Percentiles rank a stretch among this genome's conserved stretches.
Evolutionary conservation across 2,113 vertebrate genomes (phyloP).

Genomic region (Aplodontia rufa): DNA sequence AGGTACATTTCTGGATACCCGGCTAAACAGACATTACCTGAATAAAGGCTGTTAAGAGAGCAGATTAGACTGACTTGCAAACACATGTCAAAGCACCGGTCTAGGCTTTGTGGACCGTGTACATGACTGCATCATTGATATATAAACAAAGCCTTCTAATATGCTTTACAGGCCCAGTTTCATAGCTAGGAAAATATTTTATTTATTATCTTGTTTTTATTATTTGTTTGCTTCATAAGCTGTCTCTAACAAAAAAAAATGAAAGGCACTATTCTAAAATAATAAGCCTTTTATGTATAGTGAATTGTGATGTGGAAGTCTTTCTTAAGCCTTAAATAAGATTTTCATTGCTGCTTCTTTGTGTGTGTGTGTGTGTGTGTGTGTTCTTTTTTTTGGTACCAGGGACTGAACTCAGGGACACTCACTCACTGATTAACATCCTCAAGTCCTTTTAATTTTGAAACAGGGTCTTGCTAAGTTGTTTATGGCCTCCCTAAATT

Average conservation of each 20-base stretch:
- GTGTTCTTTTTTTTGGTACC: too few species aligned
- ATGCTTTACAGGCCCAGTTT: not conserved
- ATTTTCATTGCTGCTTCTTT: not conserved
- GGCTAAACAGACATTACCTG: not conserved
- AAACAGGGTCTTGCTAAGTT: too few species aligned
- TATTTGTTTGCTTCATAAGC: not conserved
- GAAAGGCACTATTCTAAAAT: not conserved
- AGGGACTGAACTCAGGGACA: too few species aligned
- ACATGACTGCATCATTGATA: not conserved
- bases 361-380: too few species aligned
- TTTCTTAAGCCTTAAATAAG: not conserved
- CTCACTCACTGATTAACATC: too few species aligned
- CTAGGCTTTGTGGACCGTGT: not conserved
- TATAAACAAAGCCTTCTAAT: not conserved
- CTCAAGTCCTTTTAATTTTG: too few species aligned
- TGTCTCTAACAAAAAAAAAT: not conserved
- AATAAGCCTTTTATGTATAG: not conserved
- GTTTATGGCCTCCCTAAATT: too few species aligned
- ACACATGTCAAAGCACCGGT: not conserved
- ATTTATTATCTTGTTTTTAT: conserved; percentile 6
- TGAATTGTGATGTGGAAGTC: not conserved
- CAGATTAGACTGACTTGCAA: not conserved
- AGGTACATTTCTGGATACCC: not conserved
- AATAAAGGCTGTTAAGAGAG: not conserved
- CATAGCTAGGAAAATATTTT: not conserved